Evolutionary conservation across 1,140 invertebrate genomes (phyloP), one percentile per base, ranked within the genome.

Genomic region (Ooceraea biroi): DNA sequence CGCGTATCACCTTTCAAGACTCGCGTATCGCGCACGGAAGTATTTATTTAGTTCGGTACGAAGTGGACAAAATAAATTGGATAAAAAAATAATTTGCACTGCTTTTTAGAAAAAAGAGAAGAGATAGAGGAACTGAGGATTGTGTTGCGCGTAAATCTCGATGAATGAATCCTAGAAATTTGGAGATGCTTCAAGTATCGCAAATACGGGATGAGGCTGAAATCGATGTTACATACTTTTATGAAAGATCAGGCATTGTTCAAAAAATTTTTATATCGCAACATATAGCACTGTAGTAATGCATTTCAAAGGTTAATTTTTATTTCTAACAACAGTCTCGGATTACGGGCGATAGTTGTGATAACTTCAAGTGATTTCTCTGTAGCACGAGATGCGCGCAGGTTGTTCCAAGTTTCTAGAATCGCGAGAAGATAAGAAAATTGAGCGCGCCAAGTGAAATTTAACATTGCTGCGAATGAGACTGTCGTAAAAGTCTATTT

Each of bases 1-100:
- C 69, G 52, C 57, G 36, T 69, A 68, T 55, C 57, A 44, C 19
- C 50, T 50, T 82, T 74, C 27, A 25, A 57, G n/a, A 52, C 61
- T 12, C 41, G 44, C 27, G 19, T 48, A 73, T 52, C 19, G 44
- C 27, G 44, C 41, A 25, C 50, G 10, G 60, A 86, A 82, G 65
- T 61, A 85, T 72, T 72, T 66, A 72, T 86, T 85, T 65, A 36
- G 25, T 41, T 0, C 66, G 48, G 85, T 65, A 50, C 58, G 44
- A 82, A 61, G 55, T 74, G 48, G 36, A 55, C 69, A 82, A 72
- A 69, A 71, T 80, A 80, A 74, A 82, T n/a, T n/a, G n/a, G n/a
- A n/a, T n/a, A n/a, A n/a, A n/a, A n/a, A n/a, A n/a, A n/a, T n/a
- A n/a, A n/a, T 82, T 82, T 74, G 69, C 55, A 73, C 66, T 61